A percentile compares a stretch with the other conserved stretches of the same genome.
Conservation (phyloP, 2,888 invertebrate species). For the Stenichneumon culpator region DNA sequence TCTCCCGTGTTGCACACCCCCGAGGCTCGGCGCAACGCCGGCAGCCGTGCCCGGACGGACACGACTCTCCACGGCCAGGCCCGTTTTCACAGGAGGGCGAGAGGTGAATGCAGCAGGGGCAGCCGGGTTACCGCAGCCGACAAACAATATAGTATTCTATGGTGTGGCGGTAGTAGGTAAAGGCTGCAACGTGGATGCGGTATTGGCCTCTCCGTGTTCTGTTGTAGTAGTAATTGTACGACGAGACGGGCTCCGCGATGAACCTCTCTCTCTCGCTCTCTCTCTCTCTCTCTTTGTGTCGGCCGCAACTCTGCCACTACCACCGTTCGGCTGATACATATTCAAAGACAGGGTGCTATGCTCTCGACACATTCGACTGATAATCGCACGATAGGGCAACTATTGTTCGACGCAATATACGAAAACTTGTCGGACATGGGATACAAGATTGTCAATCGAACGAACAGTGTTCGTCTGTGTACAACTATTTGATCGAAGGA, state of each 20-base stretch:
- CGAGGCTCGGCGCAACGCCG: constrained; percentile 28
- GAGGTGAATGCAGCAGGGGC: constrained; percentile 14
- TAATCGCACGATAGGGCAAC: constrained; percentile 42
- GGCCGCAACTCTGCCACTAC: constrained; percentile 16
- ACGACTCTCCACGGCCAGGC: constrained; percentile 27
- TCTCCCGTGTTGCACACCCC: neutral
- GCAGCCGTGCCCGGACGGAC: constrained; percentile 27
- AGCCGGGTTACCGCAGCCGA: constrained; percentile 44
- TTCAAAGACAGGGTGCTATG: constrained; percentile 58
- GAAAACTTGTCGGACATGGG: constrained; percentile 12
- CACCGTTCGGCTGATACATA: constrained; percentile 44
- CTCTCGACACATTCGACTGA: constrained; percentile 42
- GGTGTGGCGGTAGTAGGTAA: constrained; percentile 63
- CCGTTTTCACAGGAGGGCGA: constrained; percentile 5
- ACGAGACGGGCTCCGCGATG: constrained; percentile 17
- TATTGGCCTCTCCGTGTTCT: constrained; percentile 19
- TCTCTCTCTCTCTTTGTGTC: constrained; percentile 5
- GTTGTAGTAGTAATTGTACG: constrained; percentile 17
- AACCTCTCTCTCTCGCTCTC: neutral
- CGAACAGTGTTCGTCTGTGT: neutral
- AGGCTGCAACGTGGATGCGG: constrained; percentile 34
- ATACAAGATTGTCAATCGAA: neutral
- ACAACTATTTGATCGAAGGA: neutral
- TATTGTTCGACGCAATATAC: neutral
- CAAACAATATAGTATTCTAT: constrained; percentile 64